phyloP scores from a whole-genome alignment of 2,888 invertebrate genomes.

The Lasioglossum lativentre region DNA sequence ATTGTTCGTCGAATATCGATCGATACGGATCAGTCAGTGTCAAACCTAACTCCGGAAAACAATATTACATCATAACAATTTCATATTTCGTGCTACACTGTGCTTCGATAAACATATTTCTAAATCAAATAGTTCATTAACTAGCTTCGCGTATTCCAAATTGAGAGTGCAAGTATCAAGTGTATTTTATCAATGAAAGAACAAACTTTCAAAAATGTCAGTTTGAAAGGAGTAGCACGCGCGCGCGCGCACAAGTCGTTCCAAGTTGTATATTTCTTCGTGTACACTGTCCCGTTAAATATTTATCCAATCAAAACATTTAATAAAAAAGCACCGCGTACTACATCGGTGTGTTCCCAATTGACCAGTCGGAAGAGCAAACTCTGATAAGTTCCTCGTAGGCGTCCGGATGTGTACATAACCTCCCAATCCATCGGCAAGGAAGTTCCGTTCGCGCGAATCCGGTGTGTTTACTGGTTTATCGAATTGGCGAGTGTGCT shows the following conservation, averaged over 20 bases:
- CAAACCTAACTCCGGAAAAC: neutral
- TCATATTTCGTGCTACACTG: neutral
- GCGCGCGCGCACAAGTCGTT: neutral
- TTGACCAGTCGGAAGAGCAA: neutral
- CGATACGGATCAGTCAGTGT: neutral
- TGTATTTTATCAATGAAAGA: neutral
- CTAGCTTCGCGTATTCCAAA: neutral
- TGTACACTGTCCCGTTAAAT: neutral
- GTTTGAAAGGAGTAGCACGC: too few species aligned
- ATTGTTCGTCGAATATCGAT: neutral
- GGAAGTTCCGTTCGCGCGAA: neutral
- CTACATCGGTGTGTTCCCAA: neutral
- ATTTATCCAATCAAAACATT: neutral
- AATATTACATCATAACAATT: neutral
- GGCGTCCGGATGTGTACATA: neutral
- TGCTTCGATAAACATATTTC: neutral
- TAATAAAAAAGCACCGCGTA: neutral
- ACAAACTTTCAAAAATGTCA: neutral
- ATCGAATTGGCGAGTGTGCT: neutral
- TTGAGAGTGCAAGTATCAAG: neutral
- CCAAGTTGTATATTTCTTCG: neutral
- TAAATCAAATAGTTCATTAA: neutral
- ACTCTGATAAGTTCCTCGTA: neutral
- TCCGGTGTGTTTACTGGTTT: neutral
- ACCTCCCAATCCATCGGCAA: neutral